Conservation (phyloP, 2,797 vertebrate genomes). For the Malurus leucopterus region DNA sequence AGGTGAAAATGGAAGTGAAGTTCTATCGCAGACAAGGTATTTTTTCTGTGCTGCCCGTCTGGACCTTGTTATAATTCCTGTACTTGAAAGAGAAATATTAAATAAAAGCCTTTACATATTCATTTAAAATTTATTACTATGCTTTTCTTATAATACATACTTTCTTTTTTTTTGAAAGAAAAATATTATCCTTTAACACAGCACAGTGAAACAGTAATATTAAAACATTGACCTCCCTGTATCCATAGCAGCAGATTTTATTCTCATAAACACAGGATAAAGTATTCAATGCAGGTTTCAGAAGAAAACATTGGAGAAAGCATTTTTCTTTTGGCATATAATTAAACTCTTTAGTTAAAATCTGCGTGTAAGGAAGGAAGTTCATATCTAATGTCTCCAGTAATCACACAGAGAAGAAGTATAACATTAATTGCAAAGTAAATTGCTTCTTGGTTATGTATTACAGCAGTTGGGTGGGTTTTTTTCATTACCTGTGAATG, state of each 20-base stretch:
- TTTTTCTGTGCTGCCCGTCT: background rate
- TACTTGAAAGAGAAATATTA: constrained; percentile 22
- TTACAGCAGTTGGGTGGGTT: background rate
- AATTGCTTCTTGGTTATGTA: constrained; percentile 15
- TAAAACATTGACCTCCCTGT: constrained; percentile 47
- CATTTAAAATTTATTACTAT: background rate
- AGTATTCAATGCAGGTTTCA: constrained; percentile 35
- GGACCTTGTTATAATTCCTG: background rate
- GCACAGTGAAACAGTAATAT: background rate
- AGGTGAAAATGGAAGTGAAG: constrained; percentile 10
- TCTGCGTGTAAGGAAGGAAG: constrained; percentile 17
- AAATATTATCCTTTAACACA: constrained; percentile 5
- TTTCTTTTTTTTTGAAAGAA: constrained; percentile 33
- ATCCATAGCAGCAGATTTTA: constrained; percentile 65
- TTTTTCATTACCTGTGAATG: background rate
- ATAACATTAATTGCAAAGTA: constrained; percentile 27
- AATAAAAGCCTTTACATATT: constrained; percentile 1
- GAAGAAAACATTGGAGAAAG: constrained; percentile 27
- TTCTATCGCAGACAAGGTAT: background rate
- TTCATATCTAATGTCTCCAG: constrained; percentile 15
- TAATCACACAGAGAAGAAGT: background rate
- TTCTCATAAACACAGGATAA: constrained; percentile 38
- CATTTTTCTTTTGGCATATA: constrained; percentile 25
- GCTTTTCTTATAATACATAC: background rate
- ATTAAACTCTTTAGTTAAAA: constrained; percentile 55